phyloP scores from a whole-genome alignment of 1,140 invertebrate genomes.

The Riptortus pedestris region DNA sequence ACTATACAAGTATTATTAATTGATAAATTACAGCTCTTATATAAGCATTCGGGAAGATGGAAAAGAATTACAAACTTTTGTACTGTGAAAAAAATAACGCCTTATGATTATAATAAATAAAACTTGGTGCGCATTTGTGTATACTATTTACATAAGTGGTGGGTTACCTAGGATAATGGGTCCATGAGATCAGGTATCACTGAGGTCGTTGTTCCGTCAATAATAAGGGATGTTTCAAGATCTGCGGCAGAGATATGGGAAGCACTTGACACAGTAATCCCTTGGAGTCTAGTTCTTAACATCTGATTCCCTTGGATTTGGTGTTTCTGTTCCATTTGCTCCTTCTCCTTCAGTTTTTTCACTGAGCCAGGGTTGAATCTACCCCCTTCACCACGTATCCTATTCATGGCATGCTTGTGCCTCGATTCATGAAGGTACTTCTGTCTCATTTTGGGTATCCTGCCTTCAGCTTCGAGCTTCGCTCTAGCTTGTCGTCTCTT shows the following conservation, averaged over 20 bases:
- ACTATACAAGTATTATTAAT: too few species aligned
- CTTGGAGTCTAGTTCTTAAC: neutral
- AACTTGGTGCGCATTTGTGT: neutral
- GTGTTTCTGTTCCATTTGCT: neutral
- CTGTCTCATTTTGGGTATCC: constrained; percentile 93
- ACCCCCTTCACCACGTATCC: constrained; percentile 91
- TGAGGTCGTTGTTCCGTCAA: neutral
- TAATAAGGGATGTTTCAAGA: constrained; percentile 9
- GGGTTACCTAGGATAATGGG: neutral
- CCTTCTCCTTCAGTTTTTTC: constrained; percentile 39
- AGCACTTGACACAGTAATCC: neutral
- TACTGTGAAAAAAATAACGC: too few species aligned
- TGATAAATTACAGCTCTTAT: too few species aligned
- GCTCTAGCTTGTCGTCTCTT: constrained; percentile 81
- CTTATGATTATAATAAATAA: constrained; percentile 6
- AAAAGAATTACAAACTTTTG: too few species aligned
- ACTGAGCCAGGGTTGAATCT: constrained; percentile 77
- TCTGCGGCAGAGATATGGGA: constrained; percentile 5
- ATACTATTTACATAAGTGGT: constrained; percentile 7
- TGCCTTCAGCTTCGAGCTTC: constrained; percentile 80
- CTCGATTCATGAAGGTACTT: constrained; percentile 99
- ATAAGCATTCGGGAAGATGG: too few species aligned
- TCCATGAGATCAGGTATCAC: constrained; percentile 13
- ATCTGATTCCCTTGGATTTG: neutral
- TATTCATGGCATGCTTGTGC: constrained; percentile 95